Percentiles rank a stretch among this genome's conserved stretches.
phyloP scores from a whole-genome alignment of 2,888 invertebrate species.

The Abrostola tripartita region DNA sequence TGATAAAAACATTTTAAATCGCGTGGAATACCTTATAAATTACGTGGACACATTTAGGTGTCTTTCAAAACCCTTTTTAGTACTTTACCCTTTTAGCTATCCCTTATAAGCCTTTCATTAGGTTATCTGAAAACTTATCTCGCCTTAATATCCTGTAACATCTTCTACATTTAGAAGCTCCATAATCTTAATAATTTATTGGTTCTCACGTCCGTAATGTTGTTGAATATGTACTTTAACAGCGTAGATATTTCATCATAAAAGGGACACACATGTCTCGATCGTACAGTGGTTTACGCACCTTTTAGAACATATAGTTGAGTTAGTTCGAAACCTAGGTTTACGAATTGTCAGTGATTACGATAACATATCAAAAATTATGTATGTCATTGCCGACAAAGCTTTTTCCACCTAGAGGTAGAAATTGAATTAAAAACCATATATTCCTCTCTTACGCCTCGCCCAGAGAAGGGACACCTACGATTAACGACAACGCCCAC shows the following conservation, averaged over 20 bases:
- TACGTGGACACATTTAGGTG: constrained; percentile 7
- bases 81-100: constrained; percentile 18
- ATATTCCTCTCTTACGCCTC: too few species aligned
- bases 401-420: too few species aligned
- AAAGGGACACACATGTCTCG: not conserved
- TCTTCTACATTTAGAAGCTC: not conserved
- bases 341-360: not conserved
- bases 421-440: too few species aligned
- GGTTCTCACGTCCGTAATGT: not conserved
- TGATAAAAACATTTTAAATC: too few species aligned
- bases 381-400: too few species aligned
- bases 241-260: not conserved
- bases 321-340: not conserved
- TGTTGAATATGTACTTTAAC: not conserved
- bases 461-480: too few species aligned
- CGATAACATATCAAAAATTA: too few species aligned
- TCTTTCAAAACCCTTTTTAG: constrained; percentile 13
- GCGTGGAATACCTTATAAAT: too few species aligned
- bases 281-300: not conserved
- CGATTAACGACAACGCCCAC: too few species aligned
- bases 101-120: constrained; percentile 24
- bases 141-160: not conserved
- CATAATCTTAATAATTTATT: not conserved
- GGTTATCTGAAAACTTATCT: constrained; percentile 13
- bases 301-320: not conserved